Percentiles rank a stretch among this genome's conserved stretches.
Evolutionary conservation across 2,113 vertebrate genomes (phyloP).

Genomic region (Lamprotornis superbus): DNA sequence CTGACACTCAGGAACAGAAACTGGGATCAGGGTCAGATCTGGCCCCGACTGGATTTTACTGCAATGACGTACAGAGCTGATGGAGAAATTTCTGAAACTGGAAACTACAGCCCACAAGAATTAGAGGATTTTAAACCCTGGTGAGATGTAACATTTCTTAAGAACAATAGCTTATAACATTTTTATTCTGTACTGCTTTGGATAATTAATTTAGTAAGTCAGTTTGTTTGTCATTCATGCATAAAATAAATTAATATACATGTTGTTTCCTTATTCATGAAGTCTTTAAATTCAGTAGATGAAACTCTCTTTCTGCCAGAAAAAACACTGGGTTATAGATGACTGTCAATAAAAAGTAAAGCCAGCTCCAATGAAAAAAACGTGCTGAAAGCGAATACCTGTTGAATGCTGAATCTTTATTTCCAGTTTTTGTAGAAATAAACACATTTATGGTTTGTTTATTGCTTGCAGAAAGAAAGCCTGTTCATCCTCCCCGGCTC

Average conservation of each 20-base stretch:
- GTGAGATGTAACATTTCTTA: constrained; percentile 31
- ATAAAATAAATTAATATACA: background rate
- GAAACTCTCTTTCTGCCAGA: background rate
- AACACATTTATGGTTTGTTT: constrained; percentile 16
- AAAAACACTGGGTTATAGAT: background rate
- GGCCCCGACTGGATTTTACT: background rate
- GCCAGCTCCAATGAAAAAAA: background rate
- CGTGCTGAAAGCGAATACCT: background rate
- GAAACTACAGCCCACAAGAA: constrained; percentile 46
- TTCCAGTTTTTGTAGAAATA: constrained; percentile 25
- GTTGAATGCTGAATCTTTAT: background rate
- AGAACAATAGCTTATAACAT: constrained; percentile 42
- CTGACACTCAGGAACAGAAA: background rate
- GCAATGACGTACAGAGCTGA: constrained; percentile 37
- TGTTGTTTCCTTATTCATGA: background rate
- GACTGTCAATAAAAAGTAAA: background rate
- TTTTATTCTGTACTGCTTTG: background rate
- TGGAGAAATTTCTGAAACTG: constrained; percentile 2
- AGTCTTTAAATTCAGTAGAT: background rate
- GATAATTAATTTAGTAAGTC: background rate
- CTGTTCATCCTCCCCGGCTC: background rate
- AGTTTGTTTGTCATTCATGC: background rate
- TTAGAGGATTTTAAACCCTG: constrained; percentile 22
- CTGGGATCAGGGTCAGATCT: background rate
- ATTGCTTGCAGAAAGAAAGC: constrained; percentile 6